A percentile compares a stretch with the other conserved stretches of the same genome.
Conservation (phyloP, 2,797 vertebrate genomes). For the Sebastes cheni region DNA sequence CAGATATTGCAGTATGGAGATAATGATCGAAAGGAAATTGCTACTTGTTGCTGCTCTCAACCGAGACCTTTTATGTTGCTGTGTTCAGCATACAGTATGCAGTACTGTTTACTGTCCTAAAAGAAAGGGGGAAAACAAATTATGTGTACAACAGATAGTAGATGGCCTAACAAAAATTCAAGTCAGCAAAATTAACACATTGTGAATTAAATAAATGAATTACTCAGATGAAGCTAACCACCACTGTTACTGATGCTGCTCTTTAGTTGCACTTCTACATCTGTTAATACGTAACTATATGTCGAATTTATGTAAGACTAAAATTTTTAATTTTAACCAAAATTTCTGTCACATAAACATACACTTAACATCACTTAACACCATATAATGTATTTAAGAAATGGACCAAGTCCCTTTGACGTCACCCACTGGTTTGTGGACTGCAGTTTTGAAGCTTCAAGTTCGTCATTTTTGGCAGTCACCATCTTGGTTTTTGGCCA, state of each 20-base stretch:
- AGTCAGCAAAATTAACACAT: background rate
- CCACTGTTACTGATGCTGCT: background rate
- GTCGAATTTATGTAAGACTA: background rate
- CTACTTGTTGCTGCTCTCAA: conserved; percentile 14
- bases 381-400: too few species aligned
- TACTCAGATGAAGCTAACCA: too few species aligned
- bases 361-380: too few species aligned
- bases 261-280: background rate
- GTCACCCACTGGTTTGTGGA: too few species aligned
- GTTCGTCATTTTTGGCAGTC: too few species aligned
- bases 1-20: conserved; percentile 34
- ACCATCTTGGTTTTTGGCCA: too few species aligned
- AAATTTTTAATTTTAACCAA: background rate
- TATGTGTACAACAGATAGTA: background rate
- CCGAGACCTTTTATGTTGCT: background rate
- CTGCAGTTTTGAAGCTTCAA: too few species aligned
- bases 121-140: background rate
- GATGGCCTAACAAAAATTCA: background rate
- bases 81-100: background rate
- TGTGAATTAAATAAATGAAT: background rate
- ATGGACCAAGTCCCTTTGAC: too few species aligned
- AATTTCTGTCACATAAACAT: background rate
- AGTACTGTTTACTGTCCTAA: background rate
- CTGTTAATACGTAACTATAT: background rate
- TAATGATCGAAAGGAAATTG: conserved; percentile 54